Evolutionary conservation across 2,888 invertebrate species (phyloP).

Genomic region (Cancer borealis): DNA sequence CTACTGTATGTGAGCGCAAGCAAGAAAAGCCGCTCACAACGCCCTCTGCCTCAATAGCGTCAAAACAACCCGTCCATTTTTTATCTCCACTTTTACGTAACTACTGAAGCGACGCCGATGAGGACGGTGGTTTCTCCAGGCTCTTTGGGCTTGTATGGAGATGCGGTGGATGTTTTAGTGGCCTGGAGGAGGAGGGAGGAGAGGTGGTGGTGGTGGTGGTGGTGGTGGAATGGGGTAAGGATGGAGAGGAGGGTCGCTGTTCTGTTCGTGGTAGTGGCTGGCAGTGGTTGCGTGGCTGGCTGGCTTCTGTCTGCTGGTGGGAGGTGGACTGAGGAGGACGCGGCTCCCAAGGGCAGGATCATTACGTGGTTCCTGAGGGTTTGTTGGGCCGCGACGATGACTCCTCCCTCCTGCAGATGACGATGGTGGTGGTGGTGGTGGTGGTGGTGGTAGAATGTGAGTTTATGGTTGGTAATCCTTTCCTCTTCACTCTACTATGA

Average conservation of each 20-base stretch:
- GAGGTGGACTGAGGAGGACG: conserved; percentile 43
- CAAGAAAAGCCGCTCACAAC: background rate
- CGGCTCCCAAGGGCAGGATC: conserved; percentile 52
- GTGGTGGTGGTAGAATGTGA: background rate
- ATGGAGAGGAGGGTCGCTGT: background rate
- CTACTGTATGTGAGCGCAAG: background rate
- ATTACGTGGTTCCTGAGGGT: conserved; percentile 36
- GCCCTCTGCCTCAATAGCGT: background rate
- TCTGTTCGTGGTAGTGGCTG: background rate
- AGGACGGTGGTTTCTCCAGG: background rate
- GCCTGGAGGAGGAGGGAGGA: background rate
- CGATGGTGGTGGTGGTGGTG: background rate
- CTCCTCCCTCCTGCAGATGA: conserved; percentile 38
- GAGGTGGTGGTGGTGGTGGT: background rate
- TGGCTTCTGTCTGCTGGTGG: conserved; percentile 20
- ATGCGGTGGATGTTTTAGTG: conserved; percentile 20
- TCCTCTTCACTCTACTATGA: background rate
- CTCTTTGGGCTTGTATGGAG: conserved; percentile 5
- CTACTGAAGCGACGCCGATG: background rate
- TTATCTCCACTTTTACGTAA: conserved; percentile 5
- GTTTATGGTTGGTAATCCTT: background rate
- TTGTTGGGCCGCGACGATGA: conserved; percentile 47
- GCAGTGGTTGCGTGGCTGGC: background rate
- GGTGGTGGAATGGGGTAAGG: background rate
- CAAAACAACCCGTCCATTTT: background rate